These are phyloP conservation scores for Macquaria australasica DNA, from an alignment of 2,113 vertebrate species.

Conservation along the genomic window DNA sequence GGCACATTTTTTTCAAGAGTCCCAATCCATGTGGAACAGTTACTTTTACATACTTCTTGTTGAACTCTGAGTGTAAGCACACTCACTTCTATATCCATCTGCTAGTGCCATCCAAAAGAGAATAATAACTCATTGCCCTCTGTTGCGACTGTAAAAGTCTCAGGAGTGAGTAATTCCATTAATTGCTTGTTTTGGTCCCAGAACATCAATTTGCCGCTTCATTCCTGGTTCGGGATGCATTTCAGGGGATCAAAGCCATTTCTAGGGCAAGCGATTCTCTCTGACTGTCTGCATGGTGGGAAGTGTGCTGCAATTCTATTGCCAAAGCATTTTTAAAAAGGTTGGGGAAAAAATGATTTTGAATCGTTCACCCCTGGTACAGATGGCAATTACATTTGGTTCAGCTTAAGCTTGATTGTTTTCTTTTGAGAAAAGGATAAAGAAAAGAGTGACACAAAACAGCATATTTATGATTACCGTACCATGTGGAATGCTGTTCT, in stretches of 20 bases:
- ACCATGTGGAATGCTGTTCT: background rate
- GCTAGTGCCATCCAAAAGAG: conserved; percentile 11
- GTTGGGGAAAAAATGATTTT: background rate
- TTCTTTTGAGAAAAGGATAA: background rate
- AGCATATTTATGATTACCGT: background rate
- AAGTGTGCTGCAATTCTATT: conserved; percentile 1
- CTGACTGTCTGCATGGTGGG: background rate
- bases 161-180: conserved; percentile 38
- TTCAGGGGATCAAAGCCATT: conserved; percentile 34
- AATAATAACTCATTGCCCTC: conserved; percentile 27
- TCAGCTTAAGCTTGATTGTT: background rate
- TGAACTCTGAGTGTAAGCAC: background rate
- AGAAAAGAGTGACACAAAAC: background rate
- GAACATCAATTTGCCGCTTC: conserved; percentile 48
- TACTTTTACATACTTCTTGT: background rate
- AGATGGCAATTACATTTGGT: background rate
- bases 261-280: conserved; percentile 26
- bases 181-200: conserved; percentile 50
- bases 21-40: background rate
- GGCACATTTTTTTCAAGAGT: background rate
- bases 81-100: background rate
- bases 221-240: conserved; percentile 35
- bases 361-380: background rate
- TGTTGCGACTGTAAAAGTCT: conserved; percentile 19
- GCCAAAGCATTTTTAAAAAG: conserved; percentile 1